Conservation (phyloP, 1,140 invertebrate genomes). For the Vanessa atalanta region DNA sequence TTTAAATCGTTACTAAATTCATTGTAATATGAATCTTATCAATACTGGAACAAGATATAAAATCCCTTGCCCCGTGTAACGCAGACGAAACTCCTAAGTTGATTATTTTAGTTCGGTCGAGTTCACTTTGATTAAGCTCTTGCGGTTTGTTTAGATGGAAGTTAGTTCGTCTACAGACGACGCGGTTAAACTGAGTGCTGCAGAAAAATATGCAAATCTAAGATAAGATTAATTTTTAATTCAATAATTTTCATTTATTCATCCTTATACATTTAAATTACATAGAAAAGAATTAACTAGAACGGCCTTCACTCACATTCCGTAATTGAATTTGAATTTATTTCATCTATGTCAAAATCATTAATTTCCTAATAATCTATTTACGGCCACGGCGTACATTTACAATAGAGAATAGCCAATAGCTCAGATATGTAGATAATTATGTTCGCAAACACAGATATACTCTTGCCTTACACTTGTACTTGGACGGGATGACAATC, state of each 20-base stretch:
- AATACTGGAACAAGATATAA: background rate
- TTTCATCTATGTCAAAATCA: no score
- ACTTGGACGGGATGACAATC: no score
- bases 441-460: no score
- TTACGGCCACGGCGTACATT: no score
- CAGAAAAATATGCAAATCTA: constrained; percentile 24
- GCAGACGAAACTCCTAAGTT: constrained; percentile 19
- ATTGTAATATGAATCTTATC: constrained; percentile 9
- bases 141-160: constrained; percentile 31
- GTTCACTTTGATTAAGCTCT: constrained; percentile 33
- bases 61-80: constrained; percentile 1
- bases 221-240: constrained; percentile 1
- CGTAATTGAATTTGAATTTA: no score
- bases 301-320: background rate
- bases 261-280: background rate
- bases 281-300: background rate
- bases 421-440: no score
- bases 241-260: background rate
- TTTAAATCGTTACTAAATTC: background rate
- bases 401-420: no score
- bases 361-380: no score
- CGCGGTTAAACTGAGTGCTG: constrained; percentile 15
- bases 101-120: constrained; percentile 35
- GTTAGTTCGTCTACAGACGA: constrained; percentile 18
- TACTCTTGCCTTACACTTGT: no score